These are phyloP conservation scores for Anolis sagrei DNA, from an alignment of 2,113 vertebrate genomes.

Conservation along the genomic window DNA sequence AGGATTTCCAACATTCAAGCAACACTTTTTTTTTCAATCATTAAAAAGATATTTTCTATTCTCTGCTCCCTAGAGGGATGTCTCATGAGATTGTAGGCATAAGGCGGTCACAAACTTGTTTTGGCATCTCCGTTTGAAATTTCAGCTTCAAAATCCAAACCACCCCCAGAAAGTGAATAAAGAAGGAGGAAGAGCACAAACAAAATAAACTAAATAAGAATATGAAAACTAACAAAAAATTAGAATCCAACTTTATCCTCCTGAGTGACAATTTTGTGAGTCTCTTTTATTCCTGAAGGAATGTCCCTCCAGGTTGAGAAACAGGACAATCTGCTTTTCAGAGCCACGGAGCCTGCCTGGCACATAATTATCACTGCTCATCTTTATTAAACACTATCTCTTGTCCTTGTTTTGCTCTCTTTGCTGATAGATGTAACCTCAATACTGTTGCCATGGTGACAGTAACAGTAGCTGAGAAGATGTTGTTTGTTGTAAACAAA, in stretches of 20 bases:
- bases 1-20: too few relatives aligned
- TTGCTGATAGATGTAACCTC: constrained; percentile 78
- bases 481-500: constrained; percentile 82
- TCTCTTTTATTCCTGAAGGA: constrained; percentile 40
- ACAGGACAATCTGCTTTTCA: constrained; percentile 42
- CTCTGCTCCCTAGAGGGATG: too few relatives aligned
- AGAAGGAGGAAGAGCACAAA: background rate
- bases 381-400: constrained; percentile 77
- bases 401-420: constrained; percentile 75
- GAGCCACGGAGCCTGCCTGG: constrained; percentile 58
- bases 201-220: background rate
- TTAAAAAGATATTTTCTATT: too few relatives aligned
- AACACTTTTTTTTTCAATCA: too few relatives aligned
- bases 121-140: background rate
- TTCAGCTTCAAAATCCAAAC: background rate
- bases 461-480: constrained; percentile 74
- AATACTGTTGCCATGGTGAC: constrained; percentile 77
- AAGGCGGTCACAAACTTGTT: background rate
- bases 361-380: constrained; percentile 73
- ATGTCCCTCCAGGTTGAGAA: constrained; percentile 35
- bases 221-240: background rate
- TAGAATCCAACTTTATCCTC: background rate
- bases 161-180: background rate
- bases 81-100: too few relatives aligned
- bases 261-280: constrained; percentile 31